Evolutionary conservation across 1,140 invertebrate genomes (phyloP), one percentile per base, ranked within the genome.

Genomic region (Drosophila ercepeae): DNA sequence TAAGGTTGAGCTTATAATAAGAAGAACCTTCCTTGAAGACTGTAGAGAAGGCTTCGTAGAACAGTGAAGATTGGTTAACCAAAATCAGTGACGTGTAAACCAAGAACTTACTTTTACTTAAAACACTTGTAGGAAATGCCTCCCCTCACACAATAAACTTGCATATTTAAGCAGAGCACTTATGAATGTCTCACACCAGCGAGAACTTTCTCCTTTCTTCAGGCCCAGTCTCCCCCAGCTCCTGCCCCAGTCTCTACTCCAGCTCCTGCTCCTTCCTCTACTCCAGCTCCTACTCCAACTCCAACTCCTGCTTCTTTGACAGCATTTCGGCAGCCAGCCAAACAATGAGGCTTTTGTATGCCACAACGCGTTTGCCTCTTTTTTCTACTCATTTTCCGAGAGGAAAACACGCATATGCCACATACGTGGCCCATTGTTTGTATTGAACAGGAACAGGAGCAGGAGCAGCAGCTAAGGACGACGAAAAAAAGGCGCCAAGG

Each of bases 331-430:
- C 58, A 59, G 51, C 53, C 32, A 39, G 50, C 21, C 75, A 59
- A 86, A 84, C 81, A 84, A 86, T 86, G 73, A 67, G 55, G 76
- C 76, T 64, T 86, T 86, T 84, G 76, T 84, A 65, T 81, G 72
- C 76, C 67, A 60, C 65, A 75, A 39, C 71, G 79, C 75, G 79
- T 72, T 84, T 46, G 64, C 53, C 57, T 79, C 75, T 84, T 73
- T 75, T 39, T 52, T 42, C 23, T 21, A 29, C 27, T 5, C 25
- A 25, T 55, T 55, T 55, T 42, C 14, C 14, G 27, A 57, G 27
- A 59, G 60, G 60, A 64, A 64, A 29, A 61, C 60, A 64, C 60
- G 60, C 42, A 64, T 61, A 63, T 61, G 55, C 60, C 48, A 67
- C 54, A 73, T 55, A 54, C 73, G 51, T 77, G 76, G 45, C 36